These are phyloP conservation scores for Hestina assimilis DNA, from an alignment of 1,140 invertebrate genomes.

Conservation along the genomic window DNA sequence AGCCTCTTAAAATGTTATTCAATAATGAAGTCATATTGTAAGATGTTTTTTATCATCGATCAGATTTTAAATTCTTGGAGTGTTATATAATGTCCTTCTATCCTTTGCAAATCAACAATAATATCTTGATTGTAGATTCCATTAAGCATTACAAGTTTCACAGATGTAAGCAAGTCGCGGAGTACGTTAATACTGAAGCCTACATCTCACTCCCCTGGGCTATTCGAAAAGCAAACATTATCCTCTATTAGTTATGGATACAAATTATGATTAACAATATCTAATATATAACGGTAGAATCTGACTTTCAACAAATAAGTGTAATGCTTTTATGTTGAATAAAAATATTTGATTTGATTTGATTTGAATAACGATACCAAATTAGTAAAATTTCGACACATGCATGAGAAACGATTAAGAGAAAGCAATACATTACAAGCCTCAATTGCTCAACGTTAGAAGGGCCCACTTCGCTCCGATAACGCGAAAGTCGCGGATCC, in stretches of 20 bases:
- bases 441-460: too few species aligned
- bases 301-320: too few species aligned
- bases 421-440: too few species aligned
- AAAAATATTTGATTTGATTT: too few species aligned
- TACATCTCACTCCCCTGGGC: neutral
- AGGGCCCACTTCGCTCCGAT: too few species aligned
- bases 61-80: too few species aligned
- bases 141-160: slow-evolving; percentile 4
- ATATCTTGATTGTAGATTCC: slow-evolving; percentile 6
- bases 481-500: too few species aligned
- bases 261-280: slow-evolving; percentile 6
- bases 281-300: neutral
- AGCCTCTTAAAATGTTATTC: too few species aligned
- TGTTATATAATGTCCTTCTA: neutral
- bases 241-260: slow-evolving; percentile 5
- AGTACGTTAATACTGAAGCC: neutral
- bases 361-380: slow-evolving; percentile 1
- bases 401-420: neutral
- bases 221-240: slow-evolving; percentile 13
- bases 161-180: neutral
- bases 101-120: neutral
- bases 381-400: slow-evolving; percentile 7
- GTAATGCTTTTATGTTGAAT: too few species aligned
- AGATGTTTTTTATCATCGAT: too few species aligned
- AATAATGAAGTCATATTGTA: too few species aligned